These are phyloP conservation scores for Taurulus bubalis DNA, from an alignment of 2,113 vertebrate genomes.

Conservation along the genomic window DNA sequence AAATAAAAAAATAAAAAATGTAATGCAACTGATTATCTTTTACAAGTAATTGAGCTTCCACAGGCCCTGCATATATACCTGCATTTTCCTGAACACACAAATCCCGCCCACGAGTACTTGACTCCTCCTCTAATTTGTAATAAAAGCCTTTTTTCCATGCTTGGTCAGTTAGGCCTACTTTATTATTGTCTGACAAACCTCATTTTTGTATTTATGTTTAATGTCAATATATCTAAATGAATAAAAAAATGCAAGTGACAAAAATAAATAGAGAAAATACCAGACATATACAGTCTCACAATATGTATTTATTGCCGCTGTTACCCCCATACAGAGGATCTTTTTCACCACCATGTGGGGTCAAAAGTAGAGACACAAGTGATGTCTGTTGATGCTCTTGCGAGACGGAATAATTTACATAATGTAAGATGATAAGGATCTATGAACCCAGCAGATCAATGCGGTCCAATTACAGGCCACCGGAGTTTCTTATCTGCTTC, in stretches of 20 bases:
- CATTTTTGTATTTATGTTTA: no score
- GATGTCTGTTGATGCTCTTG: slow-evolving; percentile 60
- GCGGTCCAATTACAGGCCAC: slow-evolving; percentile 81
- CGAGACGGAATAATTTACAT: slow-evolving; percentile 72
- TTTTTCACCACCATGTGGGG: slow-evolving; percentile 21
- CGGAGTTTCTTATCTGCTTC: slow-evolving; percentile 79
- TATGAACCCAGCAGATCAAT: slow-evolving; percentile 80
- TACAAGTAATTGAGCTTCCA: no score
- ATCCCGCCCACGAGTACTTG: no score
- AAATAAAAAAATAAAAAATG: not conserved
- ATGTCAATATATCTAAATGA: no score
- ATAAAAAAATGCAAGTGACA: no score
- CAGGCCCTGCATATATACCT: no score
- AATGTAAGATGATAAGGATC: slow-evolving; percentile 78
- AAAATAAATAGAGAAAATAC: not conserved
- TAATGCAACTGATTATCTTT: no score
- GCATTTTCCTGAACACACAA: no score
- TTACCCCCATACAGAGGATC: not conserved
- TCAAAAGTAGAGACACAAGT: slow-evolving; percentile 57
- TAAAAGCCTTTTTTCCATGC: no score
- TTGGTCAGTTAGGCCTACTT: no score
- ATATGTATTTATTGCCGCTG: not conserved
- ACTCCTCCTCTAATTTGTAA: no score
- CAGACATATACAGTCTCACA: not conserved
- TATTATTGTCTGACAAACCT: no score